These are phyloP conservation scores for Dascyllus trimaculatus DNA, from an alignment of 2,113 vertebrate species.

Conservation along the genomic window DNA sequence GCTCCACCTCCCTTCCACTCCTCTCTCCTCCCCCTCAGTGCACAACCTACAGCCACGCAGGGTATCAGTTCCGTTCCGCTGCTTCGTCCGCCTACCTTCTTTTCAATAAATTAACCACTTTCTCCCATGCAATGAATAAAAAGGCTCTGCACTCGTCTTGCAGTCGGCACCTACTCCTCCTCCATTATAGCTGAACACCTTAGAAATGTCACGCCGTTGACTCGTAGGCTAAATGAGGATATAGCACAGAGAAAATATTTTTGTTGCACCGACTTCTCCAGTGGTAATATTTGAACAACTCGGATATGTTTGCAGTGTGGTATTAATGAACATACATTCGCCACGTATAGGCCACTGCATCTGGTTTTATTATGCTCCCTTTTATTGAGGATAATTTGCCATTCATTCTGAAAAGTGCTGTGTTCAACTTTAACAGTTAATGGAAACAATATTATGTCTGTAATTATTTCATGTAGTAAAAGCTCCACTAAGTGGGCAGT, in stretches of 20 bases:
- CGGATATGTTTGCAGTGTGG: constrained; percentile 41
- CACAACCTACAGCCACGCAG: constrained; percentile 80
- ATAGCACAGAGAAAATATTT: constrained; percentile 64
- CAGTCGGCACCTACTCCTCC: constrained; percentile 77
- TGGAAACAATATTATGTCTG: constrained; percentile 54
- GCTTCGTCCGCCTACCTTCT: constrained; percentile 83
- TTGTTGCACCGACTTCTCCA: constrained; percentile 65
- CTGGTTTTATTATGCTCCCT: constrained; percentile 30
- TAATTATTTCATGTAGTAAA: constrained; percentile 56
- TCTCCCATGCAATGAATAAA: constrained; percentile 79
- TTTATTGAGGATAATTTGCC: constrained; percentile 47
- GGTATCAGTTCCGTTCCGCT: constrained; percentile 85
- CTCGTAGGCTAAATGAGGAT: constrained; percentile 74
- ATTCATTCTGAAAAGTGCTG: constrained; percentile 13
- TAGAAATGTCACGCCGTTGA: constrained; percentile 75
- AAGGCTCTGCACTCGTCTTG: constrained; percentile 60
- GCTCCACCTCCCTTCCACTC: constrained; percentile 14
- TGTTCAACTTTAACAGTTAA: constrained; percentile 42
- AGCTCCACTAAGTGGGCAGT: constrained; percentile 46
- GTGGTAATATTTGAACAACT: constrained; percentile 64
- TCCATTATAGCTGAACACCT: constrained; percentile 78
- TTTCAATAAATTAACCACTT: constrained; percentile 86
- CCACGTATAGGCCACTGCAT: background rate
- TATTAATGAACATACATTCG: constrained; percentile 54
- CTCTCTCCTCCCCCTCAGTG: constrained; percentile 43